phyloP scores from a whole-genome alignment of 2,797 vertebrate species.

The Monodelphis domestica region DNA sequence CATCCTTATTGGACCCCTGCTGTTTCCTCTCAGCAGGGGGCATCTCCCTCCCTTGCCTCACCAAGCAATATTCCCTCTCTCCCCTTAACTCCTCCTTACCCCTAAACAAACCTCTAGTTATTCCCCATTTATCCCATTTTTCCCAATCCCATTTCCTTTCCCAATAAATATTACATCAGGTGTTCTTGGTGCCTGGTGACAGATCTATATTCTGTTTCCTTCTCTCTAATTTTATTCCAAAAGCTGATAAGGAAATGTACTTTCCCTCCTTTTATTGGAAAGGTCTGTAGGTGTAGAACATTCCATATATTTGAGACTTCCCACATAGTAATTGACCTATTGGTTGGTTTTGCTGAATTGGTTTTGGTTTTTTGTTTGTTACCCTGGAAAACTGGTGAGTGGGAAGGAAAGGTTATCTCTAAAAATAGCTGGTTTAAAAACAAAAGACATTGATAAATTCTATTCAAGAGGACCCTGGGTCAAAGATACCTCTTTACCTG shows the following conservation, averaged over 20 bases:
- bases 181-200: too few relatives aligned
- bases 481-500: background rate
- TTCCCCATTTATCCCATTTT: too few relatives aligned
- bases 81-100: too few relatives aligned
- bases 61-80: too few relatives aligned
- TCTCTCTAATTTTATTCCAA: background rate
- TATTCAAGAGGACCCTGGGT: background rate
- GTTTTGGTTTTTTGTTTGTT: background rate
- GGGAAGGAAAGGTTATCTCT: background rate
- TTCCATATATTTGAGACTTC: background rate
- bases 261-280: background rate
- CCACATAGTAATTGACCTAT: background rate
- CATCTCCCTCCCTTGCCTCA: too few relatives aligned
- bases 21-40: too few relatives aligned
- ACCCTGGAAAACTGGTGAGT: background rate
- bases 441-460: background rate
- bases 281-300: background rate
- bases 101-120: too few relatives aligned
- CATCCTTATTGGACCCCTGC: too few relatives aligned
- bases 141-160: too few relatives aligned
- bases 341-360: background rate
- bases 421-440: background rate
- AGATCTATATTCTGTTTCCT: too few relatives aligned
- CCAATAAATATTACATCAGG: too few relatives aligned
- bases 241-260: too few relatives aligned